phyloP scores from a whole-genome alignment of 2,888 invertebrate genomes.

The Sceliomorpha sp. region DNA sequence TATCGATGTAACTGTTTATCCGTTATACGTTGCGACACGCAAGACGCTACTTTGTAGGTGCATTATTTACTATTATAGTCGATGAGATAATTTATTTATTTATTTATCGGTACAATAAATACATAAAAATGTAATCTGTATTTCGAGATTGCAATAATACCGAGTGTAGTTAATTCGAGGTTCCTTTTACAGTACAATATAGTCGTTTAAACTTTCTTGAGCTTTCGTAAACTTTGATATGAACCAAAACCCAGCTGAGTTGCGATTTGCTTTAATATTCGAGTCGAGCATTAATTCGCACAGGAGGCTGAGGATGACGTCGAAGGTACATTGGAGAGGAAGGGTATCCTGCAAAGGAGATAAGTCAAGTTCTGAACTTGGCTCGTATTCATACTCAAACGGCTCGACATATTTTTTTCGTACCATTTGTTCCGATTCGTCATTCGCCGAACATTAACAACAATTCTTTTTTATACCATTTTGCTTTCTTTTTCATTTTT shows the following conservation, averaged over 20 bases:
- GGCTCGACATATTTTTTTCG: conserved; percentile 44
- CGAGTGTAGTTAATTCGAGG: conserved; percentile 28
- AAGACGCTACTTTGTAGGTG: too few relatives aligned
- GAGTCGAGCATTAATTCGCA: conserved; percentile 52
- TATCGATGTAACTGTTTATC: too few relatives aligned
- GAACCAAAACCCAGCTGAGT: conserved; percentile 44
- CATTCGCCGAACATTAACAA: conserved; percentile 20
- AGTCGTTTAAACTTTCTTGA: conserved; percentile 55
- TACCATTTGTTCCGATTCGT: conserved; percentile 28
- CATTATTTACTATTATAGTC: conserved; percentile 30
- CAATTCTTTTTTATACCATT: conserved; percentile 12
- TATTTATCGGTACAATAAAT: conserved; percentile 45
- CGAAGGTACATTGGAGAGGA: conserved; percentile 47
- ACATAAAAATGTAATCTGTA: too few relatives aligned
- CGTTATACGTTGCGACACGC: too few relatives aligned
- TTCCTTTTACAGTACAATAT: conserved; percentile 40
- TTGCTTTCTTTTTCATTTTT: conserved; percentile 1
- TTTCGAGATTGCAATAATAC: conserved; percentile 41
- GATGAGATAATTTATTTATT: conserved; percentile 31
- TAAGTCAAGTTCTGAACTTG: conserved; percentile 47
- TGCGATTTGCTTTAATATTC: conserved; percentile 56
- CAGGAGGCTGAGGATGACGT: conserved; percentile 51
- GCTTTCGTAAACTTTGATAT: conserved; percentile 55
- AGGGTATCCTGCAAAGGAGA: conserved; percentile 45
- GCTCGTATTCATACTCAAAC: conserved; percentile 47